These are phyloP conservation scores for Falco concolor DNA, from an alignment of 2,797 vertebrate species.

Conservation along the genomic window DNA sequence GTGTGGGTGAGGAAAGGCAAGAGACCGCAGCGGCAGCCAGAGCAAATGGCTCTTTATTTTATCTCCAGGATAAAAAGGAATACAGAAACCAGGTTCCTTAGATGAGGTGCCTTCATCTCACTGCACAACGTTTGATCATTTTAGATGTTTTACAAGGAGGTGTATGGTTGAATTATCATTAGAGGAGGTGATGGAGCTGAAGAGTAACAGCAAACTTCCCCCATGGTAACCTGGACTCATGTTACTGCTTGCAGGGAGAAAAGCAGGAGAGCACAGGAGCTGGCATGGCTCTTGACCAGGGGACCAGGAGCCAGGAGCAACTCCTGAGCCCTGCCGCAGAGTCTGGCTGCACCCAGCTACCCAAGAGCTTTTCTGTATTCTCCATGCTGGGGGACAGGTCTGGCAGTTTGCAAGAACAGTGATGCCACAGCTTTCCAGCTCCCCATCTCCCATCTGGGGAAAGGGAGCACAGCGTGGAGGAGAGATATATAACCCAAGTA, in stretches of 20 bases:
- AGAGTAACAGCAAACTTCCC: constrained; percentile 38
- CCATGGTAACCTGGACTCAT: neutral
- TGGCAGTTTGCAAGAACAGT: neutral
- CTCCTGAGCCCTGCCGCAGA: neutral
- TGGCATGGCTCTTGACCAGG: rapidly evolving
- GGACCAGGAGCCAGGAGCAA: neutral
- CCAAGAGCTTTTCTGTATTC: neutral
- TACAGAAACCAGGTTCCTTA: constrained; percentile 33
- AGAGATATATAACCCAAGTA: neutral
- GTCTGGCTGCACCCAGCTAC: neutral
- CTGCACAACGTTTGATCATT: constrained; percentile 57
- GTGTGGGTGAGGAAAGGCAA: neutral
- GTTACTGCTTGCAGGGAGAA: neutral
- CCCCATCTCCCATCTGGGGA: neutral
- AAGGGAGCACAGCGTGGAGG: neutral
- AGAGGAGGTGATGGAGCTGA: constrained; percentile 37
- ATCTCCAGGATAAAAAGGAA: constrained; percentile 69
- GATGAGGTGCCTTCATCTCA: constrained; percentile 59
- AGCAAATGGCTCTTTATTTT: constrained; percentile 61
- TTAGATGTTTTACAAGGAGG: constrained; percentile 59
- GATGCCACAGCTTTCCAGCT: neutral
- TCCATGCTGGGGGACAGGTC: neutral
- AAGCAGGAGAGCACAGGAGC: neutral
- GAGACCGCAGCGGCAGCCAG: neutral
- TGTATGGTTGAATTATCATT: constrained; percentile 61